Percentiles rank a stretch among this genome's conserved stretches.
These are phyloP conservation scores for Alectura lathami DNA, from an alignment of 2,113 vertebrate genomes.

Conservation along the genomic window DNA sequence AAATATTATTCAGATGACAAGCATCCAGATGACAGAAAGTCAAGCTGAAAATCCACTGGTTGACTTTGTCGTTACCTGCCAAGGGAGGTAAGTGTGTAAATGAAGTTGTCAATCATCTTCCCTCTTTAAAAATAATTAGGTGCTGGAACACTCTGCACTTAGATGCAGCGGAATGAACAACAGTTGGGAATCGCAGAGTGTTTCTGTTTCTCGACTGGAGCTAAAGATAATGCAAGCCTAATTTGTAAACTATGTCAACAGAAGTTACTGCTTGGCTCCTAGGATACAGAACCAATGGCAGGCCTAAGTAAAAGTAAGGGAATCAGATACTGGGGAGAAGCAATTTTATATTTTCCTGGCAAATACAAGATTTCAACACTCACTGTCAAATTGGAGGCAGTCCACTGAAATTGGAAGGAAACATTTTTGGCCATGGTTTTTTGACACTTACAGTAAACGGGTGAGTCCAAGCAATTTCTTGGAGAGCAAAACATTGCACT, in stretches of 20 bases:
- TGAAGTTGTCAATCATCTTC: not conserved
- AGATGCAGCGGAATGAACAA: not conserved
- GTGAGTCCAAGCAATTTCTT: not conserved
- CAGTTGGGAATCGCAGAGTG: not conserved
- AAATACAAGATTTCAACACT: conserved; percentile 29
- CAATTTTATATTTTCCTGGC: not conserved
- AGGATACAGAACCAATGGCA: conserved; percentile 3
- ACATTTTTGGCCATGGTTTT: not conserved
- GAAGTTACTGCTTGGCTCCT: not conserved
- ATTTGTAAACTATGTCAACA: conserved; percentile 8
- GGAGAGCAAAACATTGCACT: not conserved
- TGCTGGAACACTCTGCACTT: not conserved
- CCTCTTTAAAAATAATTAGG: conserved; percentile 3
- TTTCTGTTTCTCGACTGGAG: conserved; percentile 18
- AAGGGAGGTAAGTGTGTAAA: conserved; percentile 83
- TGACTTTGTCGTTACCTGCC: conserved; percentile 89
- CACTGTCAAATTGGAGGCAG: conserved; percentile 4
- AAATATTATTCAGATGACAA: conserved; percentile 76
- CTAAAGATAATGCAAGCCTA: conserved; percentile 1
- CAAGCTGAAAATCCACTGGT: conserved; percentile 79
- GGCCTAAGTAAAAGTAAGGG: conserved; percentile 4
- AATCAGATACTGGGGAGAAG: not conserved
- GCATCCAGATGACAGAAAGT: conserved; percentile 70
- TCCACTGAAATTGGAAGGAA: conserved; percentile 19
- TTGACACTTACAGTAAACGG: not conserved